phyloP scores from a whole-genome alignment of 2,888 invertebrate species.

The Torymus aiolomorphi region DNA sequence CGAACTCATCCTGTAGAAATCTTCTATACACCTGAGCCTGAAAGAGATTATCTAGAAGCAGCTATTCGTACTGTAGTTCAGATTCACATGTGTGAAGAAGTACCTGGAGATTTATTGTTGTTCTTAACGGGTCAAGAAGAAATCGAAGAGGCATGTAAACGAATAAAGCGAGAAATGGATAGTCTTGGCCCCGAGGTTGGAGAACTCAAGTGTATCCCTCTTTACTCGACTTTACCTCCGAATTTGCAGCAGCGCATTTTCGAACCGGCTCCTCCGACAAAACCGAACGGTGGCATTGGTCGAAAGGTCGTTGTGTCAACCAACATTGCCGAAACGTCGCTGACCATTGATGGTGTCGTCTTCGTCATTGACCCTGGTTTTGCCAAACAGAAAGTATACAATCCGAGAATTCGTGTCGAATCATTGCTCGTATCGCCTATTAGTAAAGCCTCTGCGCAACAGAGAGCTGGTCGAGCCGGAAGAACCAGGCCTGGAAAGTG shows the following conservation, averaged over 20 bases:
- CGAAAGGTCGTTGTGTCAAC: constrained; percentile 97
- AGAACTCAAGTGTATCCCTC: constrained; percentile 97
- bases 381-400: constrained; percentile 98
- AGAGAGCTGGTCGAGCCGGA: constrained; percentile 97
- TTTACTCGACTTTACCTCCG: constrained; percentile 98
- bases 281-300: constrained; percentile 92
- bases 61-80: constrained; percentile 98
- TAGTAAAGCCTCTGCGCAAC: constrained; percentile 99
- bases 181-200: constrained; percentile 98
- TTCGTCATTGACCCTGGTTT: constrained; percentile 99
- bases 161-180: constrained; percentile 96
- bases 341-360: constrained; percentile 99
- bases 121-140: constrained; percentile 95
- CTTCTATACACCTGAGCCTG: constrained; percentile 99
- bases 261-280: constrained; percentile 95
- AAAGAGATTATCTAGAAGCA: constrained; percentile 97
- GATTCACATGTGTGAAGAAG: constrained; percentile 97
- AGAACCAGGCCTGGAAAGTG: constrained; percentile 99
- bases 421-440: constrained; percentile 98
- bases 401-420: constrained; percentile 94
- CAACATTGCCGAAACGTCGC: constrained; percentile 98
- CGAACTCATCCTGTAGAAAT: constrained; percentile 97
- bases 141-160: constrained; percentile 99
- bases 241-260: constrained; percentile 98
- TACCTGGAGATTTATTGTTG: constrained; percentile 92